phyloP scores from a whole-genome alignment of 2,797 vertebrate genomes.

The Notolepis coatsorum region DNA sequence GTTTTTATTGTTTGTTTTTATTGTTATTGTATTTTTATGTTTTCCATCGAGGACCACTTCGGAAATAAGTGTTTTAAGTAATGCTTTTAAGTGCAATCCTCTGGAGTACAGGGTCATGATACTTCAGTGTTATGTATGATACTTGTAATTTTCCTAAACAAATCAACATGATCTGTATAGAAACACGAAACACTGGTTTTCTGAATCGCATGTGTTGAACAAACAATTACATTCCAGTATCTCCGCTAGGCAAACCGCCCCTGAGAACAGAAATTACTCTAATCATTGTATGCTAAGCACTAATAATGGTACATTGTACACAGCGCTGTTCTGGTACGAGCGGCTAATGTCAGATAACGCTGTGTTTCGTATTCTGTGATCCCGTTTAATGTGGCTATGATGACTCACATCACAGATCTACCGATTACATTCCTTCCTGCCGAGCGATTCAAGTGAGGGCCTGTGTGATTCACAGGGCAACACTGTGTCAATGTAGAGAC shows the following conservation, averaged over 20 bases:
- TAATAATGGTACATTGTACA: neutral
- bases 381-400: conserved; percentile 27
- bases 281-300: neutral
- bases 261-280: too few species aligned
- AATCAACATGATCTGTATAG: too few species aligned
- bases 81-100: too few species aligned
- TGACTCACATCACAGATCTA: conserved; percentile 44
- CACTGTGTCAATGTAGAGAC: conserved; percentile 12
- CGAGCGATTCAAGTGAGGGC: conserved; percentile 44
- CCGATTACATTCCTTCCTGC: conserved; percentile 45
- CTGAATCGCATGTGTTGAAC: too few species aligned
- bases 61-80: too few species aligned
- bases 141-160: too few species aligned
- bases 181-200: neutral
- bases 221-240: neutral
- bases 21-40: too few species aligned
- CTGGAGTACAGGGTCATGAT: too few species aligned
- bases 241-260: too few species aligned
- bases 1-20: too few species aligned
- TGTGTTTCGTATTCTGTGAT: conserved; percentile 10
- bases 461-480: conserved; percentile 26
- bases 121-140: too few species aligned
- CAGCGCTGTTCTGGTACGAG: conserved; percentile 18
- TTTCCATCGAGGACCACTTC: too few species aligned
- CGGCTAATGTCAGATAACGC: conserved; percentile 5